Base-by-base conservation (phyloP, 1,140 invertebrate genomes). In the Gryllus bimaculatus region DNA sequence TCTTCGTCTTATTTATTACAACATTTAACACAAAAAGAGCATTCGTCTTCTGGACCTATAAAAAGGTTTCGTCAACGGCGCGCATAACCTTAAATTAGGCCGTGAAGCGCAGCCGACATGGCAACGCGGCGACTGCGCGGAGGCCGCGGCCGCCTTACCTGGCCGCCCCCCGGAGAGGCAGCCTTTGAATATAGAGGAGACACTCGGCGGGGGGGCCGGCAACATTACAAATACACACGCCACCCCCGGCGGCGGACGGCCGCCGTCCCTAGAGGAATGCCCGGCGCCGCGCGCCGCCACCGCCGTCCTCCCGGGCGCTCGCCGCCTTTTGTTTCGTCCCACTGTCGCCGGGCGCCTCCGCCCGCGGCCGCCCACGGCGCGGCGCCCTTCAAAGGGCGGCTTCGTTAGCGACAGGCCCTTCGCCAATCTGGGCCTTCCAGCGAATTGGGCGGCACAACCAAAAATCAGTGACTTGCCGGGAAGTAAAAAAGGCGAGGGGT, bases 101-200 rank as follows among this genome's bases (percentile, higher is more conserved):
- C 26, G 26, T 5, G 26, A 39, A 5, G 26, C 1, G 26, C 26
- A 1, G 26, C 26, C 20, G 20, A 75, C 74, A 4, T 77, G 76
- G 76, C 76, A 77, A 77, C 76, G 48, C 47, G 15, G 76, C 48
- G 75, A 21, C 8, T 66, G 10, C 47, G 20, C 47, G 21, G 8
- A 10, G 76, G 47, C 8, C 47, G 47, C 48, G 47, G 76, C 48
- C 26, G 13, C 48, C 76, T 77, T n/a, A 48, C 75, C 47, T 76
- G 47, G 48, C n/a, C 76, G 47, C 76, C 47, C 75, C 76, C 48
- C 12, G 76, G 21, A 48, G 48, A 48, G 47, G 21, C 47, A 77
- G 76, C 48, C 76, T 77, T 77, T 77, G 76, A 77, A 77, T 77
- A 48, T 77, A 77, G 48, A 77, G 76, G 76, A 77, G 76, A 77